Base-by-base conservation (phyloP, 2,113 vertebrate species). In the Tachuris rubrigastra region DNA sequence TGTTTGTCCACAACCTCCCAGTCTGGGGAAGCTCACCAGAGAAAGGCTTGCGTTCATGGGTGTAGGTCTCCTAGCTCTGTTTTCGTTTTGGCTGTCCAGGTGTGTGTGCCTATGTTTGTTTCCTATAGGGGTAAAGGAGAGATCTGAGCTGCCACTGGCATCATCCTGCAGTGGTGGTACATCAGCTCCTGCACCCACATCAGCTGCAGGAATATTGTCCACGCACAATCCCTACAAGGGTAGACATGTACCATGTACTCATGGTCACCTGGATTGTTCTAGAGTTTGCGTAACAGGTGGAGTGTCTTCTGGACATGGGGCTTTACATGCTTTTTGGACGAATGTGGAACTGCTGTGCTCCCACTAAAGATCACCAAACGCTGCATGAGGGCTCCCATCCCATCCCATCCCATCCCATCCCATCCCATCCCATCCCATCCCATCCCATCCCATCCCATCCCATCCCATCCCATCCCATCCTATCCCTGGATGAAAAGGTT, bases 151-250 rank as follows among this genome's bases (percentile, higher is more conserved):
- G 24, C 42, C 63, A n/a, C 46, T 37, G 46, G 31, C 49, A 39
- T 13, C 28, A 37, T 10, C 22, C 41, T 12, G 23, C 59, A 72
- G 28, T 1, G 2, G 8, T 0, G 3, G 8, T 46, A 33, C 24
- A 13, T 25, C 69, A 41, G 14, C 28, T 46, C 18, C 33, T 20
- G 10, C 24, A 47, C 20, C 4, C 35, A 17, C 44, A 10, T 5
- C 1, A 0, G 16, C 47, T 30, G 39, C 65, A 15, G 35, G 24
- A 15, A 47, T 53, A 35, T 21, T 20, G 21, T 49, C 27, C 20
- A 19, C 3, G 3, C 1, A 5, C 14, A 11, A 3, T 49, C n/a
- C 12, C 8, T 35, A n/a, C 25, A 33, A 5, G 9, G 14, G 20
- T 16, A 15, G 25, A 11, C 25, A 19, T 0, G 1, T 53, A 46